Conservation (phyloP, 2,113 vertebrate genomes). For the Planiliza haematocheilus region DNA sequence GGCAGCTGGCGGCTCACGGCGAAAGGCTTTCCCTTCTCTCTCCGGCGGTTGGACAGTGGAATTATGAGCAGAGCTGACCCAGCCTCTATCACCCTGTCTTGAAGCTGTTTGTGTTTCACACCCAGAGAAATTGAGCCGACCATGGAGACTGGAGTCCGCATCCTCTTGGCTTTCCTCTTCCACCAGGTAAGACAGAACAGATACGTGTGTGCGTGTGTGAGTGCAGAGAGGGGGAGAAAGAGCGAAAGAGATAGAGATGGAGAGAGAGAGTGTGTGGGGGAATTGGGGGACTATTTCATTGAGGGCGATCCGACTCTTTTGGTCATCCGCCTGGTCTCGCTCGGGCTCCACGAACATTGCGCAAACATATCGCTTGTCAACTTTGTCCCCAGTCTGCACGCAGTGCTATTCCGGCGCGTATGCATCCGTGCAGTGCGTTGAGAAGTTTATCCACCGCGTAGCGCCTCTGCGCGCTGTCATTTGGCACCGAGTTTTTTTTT, state of each 20-base stretch:
- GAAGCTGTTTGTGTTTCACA: slow-evolving; percentile 68
- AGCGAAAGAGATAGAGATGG: too few relatives aligned
- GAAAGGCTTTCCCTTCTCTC: slow-evolving; percentile 84
- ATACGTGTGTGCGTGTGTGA: background rate
- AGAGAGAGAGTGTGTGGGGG: background rate
- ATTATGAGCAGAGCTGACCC: slow-evolving; percentile 99
- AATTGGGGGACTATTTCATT: background rate
- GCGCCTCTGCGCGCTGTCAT: slow-evolving; percentile 24
- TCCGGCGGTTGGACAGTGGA: slow-evolving; percentile 93
- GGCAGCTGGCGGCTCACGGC: slow-evolving; percentile 92
- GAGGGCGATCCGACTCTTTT: background rate
- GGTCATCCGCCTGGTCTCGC: background rate
- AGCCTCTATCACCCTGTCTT: slow-evolving; percentile 88
- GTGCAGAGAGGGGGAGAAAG: background rate
- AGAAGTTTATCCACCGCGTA: slow-evolving; percentile 34
- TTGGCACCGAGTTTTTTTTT: slow-evolving; percentile 44
- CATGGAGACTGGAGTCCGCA: slow-evolving; percentile 91
- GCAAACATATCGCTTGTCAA: slow-evolving; percentile 35
- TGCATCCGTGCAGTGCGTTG: background rate
- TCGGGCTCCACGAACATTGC: background rate
- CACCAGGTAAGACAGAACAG: slow-evolving; percentile 90
- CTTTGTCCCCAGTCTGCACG: slow-evolving; percentile 42
- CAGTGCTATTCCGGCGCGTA: background rate
- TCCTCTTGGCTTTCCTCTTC: slow-evolving; percentile 90
- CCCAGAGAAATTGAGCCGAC: slow-evolving; percentile 78